These are phyloP conservation scores for Struthio camelus DNA, from an alignment of 2,113 vertebrate genomes.

Conservation along the genomic window DNA sequence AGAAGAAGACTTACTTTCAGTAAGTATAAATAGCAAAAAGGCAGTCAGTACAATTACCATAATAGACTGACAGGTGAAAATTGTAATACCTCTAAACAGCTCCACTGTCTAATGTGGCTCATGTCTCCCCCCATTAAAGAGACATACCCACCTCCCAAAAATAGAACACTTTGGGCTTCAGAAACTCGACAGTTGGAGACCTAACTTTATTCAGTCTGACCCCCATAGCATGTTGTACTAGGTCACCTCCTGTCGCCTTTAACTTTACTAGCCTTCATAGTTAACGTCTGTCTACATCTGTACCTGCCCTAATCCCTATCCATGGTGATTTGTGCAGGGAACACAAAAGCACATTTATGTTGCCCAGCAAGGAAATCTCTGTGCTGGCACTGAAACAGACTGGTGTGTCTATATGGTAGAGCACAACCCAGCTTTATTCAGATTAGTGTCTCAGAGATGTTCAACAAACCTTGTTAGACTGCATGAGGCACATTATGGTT, in stretches of 20 bases:
- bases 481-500: accelerated
- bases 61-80: background rate
- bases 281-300: accelerated
- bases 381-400: background rate
- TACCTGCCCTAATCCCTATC: background rate
- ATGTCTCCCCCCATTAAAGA: background rate
- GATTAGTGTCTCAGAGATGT: background rate
- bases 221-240: accelerated
- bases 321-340: background rate
- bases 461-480: background rate
- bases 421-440: background rate
- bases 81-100: background rate
- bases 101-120: background rate
- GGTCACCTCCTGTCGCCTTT: background rate
- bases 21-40: background rate
- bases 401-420: background rate
- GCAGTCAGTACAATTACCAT: background rate
- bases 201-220: background rate
- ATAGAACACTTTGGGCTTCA: background rate
- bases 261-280: background rate
- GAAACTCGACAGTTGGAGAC: background rate
- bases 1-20: background rate
- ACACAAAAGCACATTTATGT: background rate
- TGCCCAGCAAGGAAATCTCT: background rate
- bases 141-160: background rate